Evolutionary conservation across 2,113 vertebrate genomes (phyloP).

Genomic region (Pituophis catenifer): DNA sequence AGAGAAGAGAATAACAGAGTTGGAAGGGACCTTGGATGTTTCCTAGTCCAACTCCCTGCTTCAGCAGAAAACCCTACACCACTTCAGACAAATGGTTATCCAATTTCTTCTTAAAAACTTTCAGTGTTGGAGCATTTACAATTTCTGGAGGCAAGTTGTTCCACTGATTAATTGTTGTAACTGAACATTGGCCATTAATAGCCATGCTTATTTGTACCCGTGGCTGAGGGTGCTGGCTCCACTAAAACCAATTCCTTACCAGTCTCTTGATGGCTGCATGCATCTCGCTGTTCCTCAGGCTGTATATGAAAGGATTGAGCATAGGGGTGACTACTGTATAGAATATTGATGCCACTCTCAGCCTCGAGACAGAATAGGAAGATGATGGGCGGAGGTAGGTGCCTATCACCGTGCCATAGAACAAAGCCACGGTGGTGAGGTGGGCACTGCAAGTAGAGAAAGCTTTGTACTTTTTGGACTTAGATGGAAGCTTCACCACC

Average conservation of each 20-base stretch:
- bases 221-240: not conserved
- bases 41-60: too few relatives aligned
- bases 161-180: too few relatives aligned
- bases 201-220: not conserved
- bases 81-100: too few relatives aligned
- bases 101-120: too few relatives aligned
- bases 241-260: not conserved
- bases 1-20: too few relatives aligned
- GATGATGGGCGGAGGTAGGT: conserved; percentile 45
- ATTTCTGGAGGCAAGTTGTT: too few relatives aligned
- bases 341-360: conserved; percentile 34
- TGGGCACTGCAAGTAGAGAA: conserved; percentile 52
- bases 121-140: too few relatives aligned
- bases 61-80: too few relatives aligned
- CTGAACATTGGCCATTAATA: not conserved
- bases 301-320: conserved; percentile 56
- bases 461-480: conserved; percentile 30
- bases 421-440: conserved; percentile 19
- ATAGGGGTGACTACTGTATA: conserved; percentile 34
- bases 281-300: conserved; percentile 44
- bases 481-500: conserved; percentile 36
- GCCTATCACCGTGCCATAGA: conserved; percentile 36
- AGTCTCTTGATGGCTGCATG: conserved; percentile 32
- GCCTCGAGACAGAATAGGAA: conserved; percentile 22
- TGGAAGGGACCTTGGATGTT: too few relatives aligned